Evolutionary conservation across 1,140 invertebrate genomes (phyloP), one percentile per base, ranked within the genome.

Genomic region (Chionoecetes opilio): DNA sequence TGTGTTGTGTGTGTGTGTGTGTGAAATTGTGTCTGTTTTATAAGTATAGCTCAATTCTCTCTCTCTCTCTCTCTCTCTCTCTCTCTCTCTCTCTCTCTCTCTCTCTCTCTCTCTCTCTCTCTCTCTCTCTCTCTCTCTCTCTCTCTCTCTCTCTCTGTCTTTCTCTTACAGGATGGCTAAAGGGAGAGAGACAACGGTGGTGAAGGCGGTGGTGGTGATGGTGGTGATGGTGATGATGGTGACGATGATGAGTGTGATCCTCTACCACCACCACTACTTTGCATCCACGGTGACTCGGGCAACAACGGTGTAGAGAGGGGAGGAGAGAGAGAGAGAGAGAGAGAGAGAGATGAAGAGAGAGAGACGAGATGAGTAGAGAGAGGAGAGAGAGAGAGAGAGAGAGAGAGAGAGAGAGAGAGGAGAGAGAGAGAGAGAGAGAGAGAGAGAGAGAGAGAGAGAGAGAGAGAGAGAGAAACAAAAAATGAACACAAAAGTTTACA

Each of bases 1-100:
- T n/a, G 63, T 75, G 63, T 75, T 75, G 63, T 75, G 63, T 75
- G 63, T n/a, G 63, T 75, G 63, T n/a, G 63, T 75, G 63, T n/a
- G 1, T n/a, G 3, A 75, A 75, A 75, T 0, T 75, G 6, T 75
- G 26, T 17, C n/a, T 26, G 21, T 53, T 53, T 9, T 11, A 17
- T 46, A 46, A 53, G 11, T 17, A 53, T 3, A 53, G 21, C 0
- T 11, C 2, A 53, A 41, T 14, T 63, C 9, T 63, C 9, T 63
- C 53, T 21, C 8, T n/a, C 63, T 75, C 63, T 75, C 63, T 75
- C 63, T 75, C 21, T 75, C 63, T 75, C 21, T n/a, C 63, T 75
- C 21, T 75, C 63, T 75, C 21, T 75, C 63, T 75, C 21, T 75
- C 63, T 75, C 21, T 75, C 63, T n/a, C 21, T 75, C 63, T n/a